A percentile compares a stretch with the other conserved stretches of the same genome.
These are phyloP conservation scores for Cherax quadricarinatus DNA, from an alignment of 1,140 invertebrate genomes.

Conservation along the genomic window DNA sequence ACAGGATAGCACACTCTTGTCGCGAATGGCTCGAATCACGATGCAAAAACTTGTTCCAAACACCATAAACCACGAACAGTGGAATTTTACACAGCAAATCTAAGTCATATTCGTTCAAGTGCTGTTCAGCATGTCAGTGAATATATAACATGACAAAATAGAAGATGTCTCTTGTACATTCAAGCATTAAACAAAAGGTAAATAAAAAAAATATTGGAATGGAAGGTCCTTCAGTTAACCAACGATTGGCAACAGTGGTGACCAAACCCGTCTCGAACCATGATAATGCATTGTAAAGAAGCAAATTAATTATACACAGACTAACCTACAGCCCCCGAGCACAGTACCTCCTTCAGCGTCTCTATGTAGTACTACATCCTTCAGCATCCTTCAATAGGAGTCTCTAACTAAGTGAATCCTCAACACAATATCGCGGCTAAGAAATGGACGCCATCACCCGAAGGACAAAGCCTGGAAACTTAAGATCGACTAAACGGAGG, in stretches of 20 bases:
- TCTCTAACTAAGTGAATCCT: not conserved
- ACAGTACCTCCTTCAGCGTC: not conserved
- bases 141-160: not conserved
- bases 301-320: conserved; percentile 36
- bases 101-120: not conserved
- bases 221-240: not conserved
- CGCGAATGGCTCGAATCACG: conserved; percentile 53
- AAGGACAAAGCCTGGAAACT: conserved; percentile 11
- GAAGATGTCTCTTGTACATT: not conserved
- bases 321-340: not conserved
- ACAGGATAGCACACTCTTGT: conserved; percentile 16
- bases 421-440: not conserved
- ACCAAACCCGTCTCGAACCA: conserved; percentile 12
- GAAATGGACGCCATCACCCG: not conserved
- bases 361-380: not conserved
- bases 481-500: conserved; percentile 29
- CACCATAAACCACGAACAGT: conserved; percentile 54
- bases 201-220: not conserved
- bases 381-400: not conserved
- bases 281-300: conserved; percentile 40
- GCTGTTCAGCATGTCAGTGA: not conserved
- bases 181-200: not conserved
- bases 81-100: conserved; percentile 31
- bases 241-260: not conserved
- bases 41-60: conserved; percentile 53